phyloP scores from a whole-genome alignment of 1,140 invertebrate genomes.

The Lepidostoma basale region DNA sequence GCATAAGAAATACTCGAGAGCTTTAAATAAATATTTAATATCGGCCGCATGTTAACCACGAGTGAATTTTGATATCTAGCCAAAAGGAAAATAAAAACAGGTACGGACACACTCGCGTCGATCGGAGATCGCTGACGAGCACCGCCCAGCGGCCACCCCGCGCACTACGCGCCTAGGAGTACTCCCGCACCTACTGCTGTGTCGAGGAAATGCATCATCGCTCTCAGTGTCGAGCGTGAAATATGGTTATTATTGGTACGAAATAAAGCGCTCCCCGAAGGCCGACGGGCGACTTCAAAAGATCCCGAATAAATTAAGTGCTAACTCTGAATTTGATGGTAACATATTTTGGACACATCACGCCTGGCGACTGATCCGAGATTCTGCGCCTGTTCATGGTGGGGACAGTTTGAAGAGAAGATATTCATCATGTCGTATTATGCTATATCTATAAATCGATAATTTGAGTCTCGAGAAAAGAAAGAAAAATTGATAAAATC shows the following conservation, averaged over 20 bases:
- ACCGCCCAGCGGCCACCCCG: neutral
- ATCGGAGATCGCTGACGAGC: neutral
- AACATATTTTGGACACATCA: no score
- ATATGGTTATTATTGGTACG: neutral
- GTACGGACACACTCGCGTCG: neutral
- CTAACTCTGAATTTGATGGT: no score
- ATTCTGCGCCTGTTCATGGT: no score
- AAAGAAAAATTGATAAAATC: no score
- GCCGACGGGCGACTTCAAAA: neutral
- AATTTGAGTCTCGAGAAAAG: no score
- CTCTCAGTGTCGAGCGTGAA: neutral
- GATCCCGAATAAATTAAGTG: no score
- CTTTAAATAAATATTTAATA: constrained; percentile 36
- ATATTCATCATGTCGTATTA: no score
- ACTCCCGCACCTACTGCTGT: neutral
- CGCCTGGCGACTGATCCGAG: no score
- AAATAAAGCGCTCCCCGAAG: neutral
- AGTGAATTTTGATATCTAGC: constrained; percentile 32
- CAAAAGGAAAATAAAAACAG: constrained; percentile 21
- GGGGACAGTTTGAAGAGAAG: no score
- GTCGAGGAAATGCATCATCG: neutral
- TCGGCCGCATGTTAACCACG: constrained; percentile 36
- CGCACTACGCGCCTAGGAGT: neutral
- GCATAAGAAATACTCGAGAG: constrained; percentile 2
- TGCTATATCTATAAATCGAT: no score